Evolutionary conservation across 2,888 invertebrate genomes (phyloP), one percentile per base, ranked within the genome.

Genomic region (Xanthorhoe spadicearia): DNA sequence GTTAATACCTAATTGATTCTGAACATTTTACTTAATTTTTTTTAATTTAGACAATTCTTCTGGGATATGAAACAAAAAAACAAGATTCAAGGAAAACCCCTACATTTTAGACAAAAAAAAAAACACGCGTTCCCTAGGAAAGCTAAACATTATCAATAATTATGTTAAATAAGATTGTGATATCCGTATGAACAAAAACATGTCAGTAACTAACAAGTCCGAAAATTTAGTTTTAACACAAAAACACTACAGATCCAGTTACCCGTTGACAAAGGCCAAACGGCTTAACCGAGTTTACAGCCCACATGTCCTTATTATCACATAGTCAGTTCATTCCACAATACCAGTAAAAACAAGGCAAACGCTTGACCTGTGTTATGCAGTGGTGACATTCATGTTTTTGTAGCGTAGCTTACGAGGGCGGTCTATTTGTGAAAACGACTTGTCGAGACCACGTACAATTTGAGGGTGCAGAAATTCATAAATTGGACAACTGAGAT

Each of bases 291-390:
- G 54, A 51, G 54, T 62, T 62, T 52, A 53, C 50, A 63, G n/a
- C 61, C 61, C 57, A 65, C 64, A 59, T 50, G 60, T 38, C 53
- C 62, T 43, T 60, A 68, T 64, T 61, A 68, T 58, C 61, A 53
- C 60, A 52, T 62, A 61, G 61, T 35, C 43, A 35, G 51, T 55
- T 35, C 59, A 66, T 60, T 60, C 23, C 52, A 64, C 70, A 71
- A 53, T 63, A 56, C 56, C 32, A 62, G 63, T 62, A 67, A 71
- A 73, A 73, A 73, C 69, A 58, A 57, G 64, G 50, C 52, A 46
- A 61, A 49, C 49, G 63, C 64, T 66, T 63, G 66, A 68, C 70
- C 69, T 69, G 58, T 71, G 73, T 69, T 73, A 69, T 71, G 68
- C 64, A 48, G 59, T 63, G 64, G 56, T 43, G 61, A 60, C 64